Evolutionary conservation across 2,888 invertebrate genomes (phyloP).

Genomic region (Sinodicranocentrus sp.): DNA sequence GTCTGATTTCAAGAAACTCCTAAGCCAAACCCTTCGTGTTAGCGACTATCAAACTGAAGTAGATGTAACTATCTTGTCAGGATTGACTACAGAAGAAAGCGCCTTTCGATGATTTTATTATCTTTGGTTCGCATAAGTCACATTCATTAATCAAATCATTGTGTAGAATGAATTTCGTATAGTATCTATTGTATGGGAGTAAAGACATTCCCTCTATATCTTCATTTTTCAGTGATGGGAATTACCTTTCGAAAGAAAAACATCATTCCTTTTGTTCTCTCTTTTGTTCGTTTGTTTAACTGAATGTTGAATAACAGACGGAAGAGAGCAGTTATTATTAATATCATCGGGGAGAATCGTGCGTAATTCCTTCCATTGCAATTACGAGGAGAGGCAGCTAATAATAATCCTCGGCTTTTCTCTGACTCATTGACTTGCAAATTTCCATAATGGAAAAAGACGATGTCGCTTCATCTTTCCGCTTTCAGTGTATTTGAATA

Average conservation of each 20-base stretch:
- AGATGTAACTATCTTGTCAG: no score
- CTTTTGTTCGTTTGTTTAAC: slow-evolving; percentile 32
- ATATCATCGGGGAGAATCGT: slow-evolving; percentile 60
- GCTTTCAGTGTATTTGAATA: slow-evolving; percentile 44
- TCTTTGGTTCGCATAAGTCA: not conserved
- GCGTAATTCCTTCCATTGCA: slow-evolving; percentile 67
- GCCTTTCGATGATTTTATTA: not conserved
- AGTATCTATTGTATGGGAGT: not conserved
- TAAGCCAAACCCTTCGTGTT: no score
- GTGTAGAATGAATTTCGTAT: not conserved
- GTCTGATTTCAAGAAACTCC: no score
- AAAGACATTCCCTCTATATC: not conserved
- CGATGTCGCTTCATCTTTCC: slow-evolving; percentile 54
- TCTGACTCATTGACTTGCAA: slow-evolving; percentile 75
- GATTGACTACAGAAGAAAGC: not conserved
- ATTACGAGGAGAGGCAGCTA: slow-evolving; percentile 67
- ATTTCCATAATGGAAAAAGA: slow-evolving; percentile 73
- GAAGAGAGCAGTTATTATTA: slow-evolving; percentile 65
- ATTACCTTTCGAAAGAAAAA: not conserved
- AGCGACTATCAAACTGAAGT: no score
- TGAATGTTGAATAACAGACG: slow-evolving; percentile 43
- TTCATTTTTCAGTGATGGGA: not conserved
- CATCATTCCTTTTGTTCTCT: slow-evolving; percentile 44
- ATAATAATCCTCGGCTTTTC: slow-evolving; percentile 73
- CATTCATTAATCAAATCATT: slow-evolving; percentile 43